Evolutionary conservation across 2,888 invertebrate species (phyloP), one percentile per base, ranked within the genome.

Genomic region (Quadroppia sp.): DNA sequence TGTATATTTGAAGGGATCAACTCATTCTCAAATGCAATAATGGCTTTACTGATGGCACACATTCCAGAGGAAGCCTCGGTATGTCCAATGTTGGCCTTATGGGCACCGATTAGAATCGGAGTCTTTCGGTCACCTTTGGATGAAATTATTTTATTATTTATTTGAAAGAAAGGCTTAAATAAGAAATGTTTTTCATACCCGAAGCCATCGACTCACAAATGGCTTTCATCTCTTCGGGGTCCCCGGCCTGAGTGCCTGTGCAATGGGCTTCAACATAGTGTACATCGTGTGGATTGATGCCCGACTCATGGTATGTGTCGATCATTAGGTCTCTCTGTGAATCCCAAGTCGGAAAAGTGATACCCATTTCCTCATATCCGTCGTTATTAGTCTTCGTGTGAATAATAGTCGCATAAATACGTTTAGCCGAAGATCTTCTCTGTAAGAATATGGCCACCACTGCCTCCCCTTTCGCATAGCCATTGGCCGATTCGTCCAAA

Each of bases 51-150:
- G 71, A 80, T 75, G 36, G 83, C 81, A 67, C 82, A 81, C 30
- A 83, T 75, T 50, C 83, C 83, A 42, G 77, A 77, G 11, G 76
- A 48, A 1, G 76, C 92, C 84, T 99, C 98, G 3, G 96, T 90
- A 82, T 99, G 98, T 0, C 98, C 98, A 94, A 98, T 96, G 84
- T 98, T 99, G 28, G 95, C 95, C 83, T 98, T 98, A 0, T 97
- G 92, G 0, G 97, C 96, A n/a, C 98, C 98, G 80, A 99, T 88
- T 64, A 95, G 83, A 61, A 99, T 86, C 7, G 96, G 94, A 40
- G 84, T 83, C 75, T 86, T 85, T 59, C 94, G 87, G 77, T 73
- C 9, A 79, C 78, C 25, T 50, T 7, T 20, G 25, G n/a, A 36
- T 64, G 20, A n/a, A 40, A 59, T 6, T 9, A 30, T 30, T 28